These are phyloP conservation scores for Oligia fasciuncula DNA, from an alignment of 2,888 invertebrate species.

Conservation along the genomic window DNA sequence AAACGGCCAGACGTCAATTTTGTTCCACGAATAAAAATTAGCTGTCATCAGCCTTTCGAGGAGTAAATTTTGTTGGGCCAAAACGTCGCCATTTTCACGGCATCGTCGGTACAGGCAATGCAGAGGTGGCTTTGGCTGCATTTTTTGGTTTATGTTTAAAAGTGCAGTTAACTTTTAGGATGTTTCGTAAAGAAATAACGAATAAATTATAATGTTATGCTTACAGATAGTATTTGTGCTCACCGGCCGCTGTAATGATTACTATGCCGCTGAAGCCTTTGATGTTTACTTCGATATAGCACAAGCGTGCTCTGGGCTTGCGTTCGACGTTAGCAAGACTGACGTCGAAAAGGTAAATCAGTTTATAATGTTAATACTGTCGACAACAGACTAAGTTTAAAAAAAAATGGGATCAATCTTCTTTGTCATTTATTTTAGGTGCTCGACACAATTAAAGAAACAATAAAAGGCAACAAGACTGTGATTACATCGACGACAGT, in stretches of 20 bases:
- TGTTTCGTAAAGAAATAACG: neutral
- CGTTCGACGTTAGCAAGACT: constrained; percentile 26
- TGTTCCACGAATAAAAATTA: too few relatives aligned
- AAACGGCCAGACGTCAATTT: too few relatives aligned
- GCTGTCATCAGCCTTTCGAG: neutral
- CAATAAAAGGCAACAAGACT: constrained; percentile 52
- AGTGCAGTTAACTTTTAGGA: neutral
- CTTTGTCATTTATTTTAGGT: constrained; percentile 46
- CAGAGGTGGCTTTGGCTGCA: neutral
- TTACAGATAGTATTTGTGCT: constrained; percentile 61
- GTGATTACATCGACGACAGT: constrained; percentile 23
- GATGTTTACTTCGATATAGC: constrained; percentile 60
- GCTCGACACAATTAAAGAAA: constrained; percentile 43
- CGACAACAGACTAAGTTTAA: neutral
- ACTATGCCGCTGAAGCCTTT: neutral
- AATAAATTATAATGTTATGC: neutral
- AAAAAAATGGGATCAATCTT: neutral
- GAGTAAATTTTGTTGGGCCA: neutral
- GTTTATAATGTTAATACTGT: neutral
- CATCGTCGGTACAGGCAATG: neutral
- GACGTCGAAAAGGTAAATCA: constrained; percentile 42
- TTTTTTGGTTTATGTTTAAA: neutral
- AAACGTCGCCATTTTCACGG: neutral
- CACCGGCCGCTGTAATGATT: constrained; percentile 38
- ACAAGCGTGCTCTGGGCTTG: constrained; percentile 54